Evolutionary conservation across 2,797 vertebrate genomes (phyloP), one percentile per base, ranked within the genome.

Genomic region (Mastacembelus armatus): DNA sequence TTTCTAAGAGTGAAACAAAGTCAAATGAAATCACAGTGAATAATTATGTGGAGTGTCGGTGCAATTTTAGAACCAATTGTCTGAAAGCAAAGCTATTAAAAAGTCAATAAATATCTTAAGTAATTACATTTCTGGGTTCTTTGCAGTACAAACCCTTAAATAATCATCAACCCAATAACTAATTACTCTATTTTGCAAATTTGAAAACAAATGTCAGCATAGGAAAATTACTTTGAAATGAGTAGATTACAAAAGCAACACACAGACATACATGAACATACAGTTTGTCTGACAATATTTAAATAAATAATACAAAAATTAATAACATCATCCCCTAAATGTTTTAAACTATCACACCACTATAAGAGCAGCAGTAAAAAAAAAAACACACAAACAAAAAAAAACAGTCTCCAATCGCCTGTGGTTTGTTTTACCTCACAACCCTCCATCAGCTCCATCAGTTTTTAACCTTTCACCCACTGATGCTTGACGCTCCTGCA

Each of bases 391-490:
- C 26, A 24, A 0, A 35, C 35, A 15, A 11, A 2, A 15, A 33
- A 35, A 33, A 5, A 4, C 26, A 42, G 2, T 14, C 58, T 71
- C 22, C 12, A 15, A 38, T 64, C 4, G 68, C 54, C 65, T 60
- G 42, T 32, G 18, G 14, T 73, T 78, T 68, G 30, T 35, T 66
- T 73, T 54, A 27, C 35, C 54, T 79, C 77, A 77, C 66, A 58
- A 49, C 43, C 56, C 43, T 42, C 64, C 48, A 62, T 67, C 48
- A 59, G 10, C n/a, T n/a, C n/a, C n/a, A n/a, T n/a, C n/a, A n/a
- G n/a, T n/a, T n/a, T n/a, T 61, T 70, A 3, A 84, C 77, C 83
- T 80, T 64, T 82, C n/a, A 42, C 65, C 78, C 22, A 16, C 48
- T 54, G 22, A 52, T 15, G 50, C 50, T 0, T 27, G 30, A 51